Evolutionary conservation across 2,797 vertebrate species (phyloP).

Genomic region (Uromys caudimaculatus): DNA sequence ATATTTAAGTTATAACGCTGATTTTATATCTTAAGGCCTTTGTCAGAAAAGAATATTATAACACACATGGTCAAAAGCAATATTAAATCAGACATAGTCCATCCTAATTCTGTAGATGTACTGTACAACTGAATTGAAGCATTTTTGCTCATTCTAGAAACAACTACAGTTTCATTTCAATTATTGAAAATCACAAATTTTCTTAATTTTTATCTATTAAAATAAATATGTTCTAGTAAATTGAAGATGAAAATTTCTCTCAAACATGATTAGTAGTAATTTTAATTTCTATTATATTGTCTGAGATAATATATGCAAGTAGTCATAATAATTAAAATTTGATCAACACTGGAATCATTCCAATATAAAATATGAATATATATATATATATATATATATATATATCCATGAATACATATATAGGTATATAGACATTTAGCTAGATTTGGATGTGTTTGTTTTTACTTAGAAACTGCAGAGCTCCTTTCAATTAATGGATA

Average conservation of each 20-base stretch:
- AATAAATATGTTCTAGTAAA: neutral
- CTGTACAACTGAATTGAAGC: neutral
- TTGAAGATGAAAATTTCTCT: neutral
- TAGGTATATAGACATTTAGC: too few species aligned
- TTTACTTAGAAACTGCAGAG: neutral
- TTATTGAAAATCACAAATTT: neutral
- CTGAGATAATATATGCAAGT: neutral
- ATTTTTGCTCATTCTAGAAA: neutral
- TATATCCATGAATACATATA: neutral
- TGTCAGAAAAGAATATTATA: neutral
- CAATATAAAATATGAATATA: neutral
- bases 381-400: neutral
- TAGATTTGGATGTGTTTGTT: neutral
- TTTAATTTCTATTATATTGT: neutral
- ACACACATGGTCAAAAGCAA: neutral
- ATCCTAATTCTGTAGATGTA: neutral
- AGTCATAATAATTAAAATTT: conserved; percentile 22
- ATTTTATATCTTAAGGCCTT: neutral
- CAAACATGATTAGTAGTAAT: neutral
- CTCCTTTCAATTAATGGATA: neutral
- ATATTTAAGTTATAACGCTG: neutral
- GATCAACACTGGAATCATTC: neutral
- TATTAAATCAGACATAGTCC: neutral
- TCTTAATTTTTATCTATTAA: neutral
- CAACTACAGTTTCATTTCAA: neutral